phyloP scores from a whole-genome alignment of 92 coral and sea anemone genomes.

The Epizoanthus rinbou region DNA sequence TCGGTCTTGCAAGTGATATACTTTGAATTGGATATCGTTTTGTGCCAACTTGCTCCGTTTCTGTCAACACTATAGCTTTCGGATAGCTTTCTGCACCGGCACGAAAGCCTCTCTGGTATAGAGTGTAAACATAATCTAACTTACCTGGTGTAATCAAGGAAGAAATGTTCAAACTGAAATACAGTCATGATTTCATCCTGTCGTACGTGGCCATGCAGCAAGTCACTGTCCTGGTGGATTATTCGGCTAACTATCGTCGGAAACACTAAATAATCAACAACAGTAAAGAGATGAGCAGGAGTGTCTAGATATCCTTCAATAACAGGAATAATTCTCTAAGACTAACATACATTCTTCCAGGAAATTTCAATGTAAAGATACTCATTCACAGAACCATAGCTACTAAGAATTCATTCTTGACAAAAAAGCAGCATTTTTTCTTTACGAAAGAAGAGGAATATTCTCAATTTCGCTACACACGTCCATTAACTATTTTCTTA shows the following conservation, averaged over 20 bases:
- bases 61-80: too few species aligned
- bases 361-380: too few species aligned
- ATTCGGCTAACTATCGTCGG: conserved; percentile 88
- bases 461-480: too few species aligned
- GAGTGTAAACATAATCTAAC: too few species aligned
- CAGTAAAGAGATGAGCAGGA: neutral
- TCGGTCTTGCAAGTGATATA: too few species aligned
- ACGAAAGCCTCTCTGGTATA: too few species aligned
- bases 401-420: neutral
- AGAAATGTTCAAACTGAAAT: conserved; percentile 94
- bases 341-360: too few species aligned
- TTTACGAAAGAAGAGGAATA: too few species aligned
- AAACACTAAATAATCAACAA: conserved; percentile 64
- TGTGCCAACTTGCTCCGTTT: too few species aligned
- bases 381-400: neutral
- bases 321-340: neutral
- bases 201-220: conserved; percentile 57
- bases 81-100: too few species aligned
- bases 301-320: neutral
- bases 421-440: neutral
- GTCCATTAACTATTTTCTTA: too few species aligned
- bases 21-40: too few species aligned
- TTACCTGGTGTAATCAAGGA: conserved; percentile 85
- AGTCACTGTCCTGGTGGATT: conserved; percentile 77
- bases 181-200: conserved; percentile 79